Evolutionary conservation across 2,888 invertebrate species (phyloP), one percentile per base, ranked within the genome.

Genomic region (Acrobasis consociella): DNA sequence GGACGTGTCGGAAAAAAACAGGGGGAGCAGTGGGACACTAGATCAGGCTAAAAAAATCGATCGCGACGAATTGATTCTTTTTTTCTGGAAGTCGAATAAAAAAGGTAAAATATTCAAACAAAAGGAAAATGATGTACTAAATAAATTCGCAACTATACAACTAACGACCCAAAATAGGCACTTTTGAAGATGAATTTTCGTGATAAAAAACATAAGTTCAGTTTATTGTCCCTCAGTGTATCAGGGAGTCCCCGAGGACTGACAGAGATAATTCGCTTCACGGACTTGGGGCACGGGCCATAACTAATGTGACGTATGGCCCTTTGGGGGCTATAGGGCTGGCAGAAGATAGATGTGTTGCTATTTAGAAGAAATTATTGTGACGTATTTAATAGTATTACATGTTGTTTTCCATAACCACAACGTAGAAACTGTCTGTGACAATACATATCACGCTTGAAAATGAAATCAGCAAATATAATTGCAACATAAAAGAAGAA

Each of bases 251-350:
- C 64, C 63, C 67, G 68, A 70, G 71, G 76, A 69, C 65, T 67
- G 64, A 60, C 46, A 65, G 71, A 75, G 76, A 80, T 82, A 81
- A 82, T 78, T 81, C 74, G 74, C 77, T 73, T 70, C 74, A 71
- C 68, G 68, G 68, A 71, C 66, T 71, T 68, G 69, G 68, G 70
- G 70, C 72, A 66, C 55, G 72, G 75, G 70, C 77, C 77, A 80
- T 80, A 78, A 74, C 77, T 85, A 84, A 85, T 78, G 82, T 85
- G 82, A 85, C 75, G 82, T 75, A 85, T 77, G 71, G 72, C 72
- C 69, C 83, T 67, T 71, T 49, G 16, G 79, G 74, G 81, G 67
- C 17, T n/a, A 16, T 69, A 81, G 79, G 81, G 83, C 62, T 82
- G 78, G 62, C 60, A 52, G 9, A 13, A 60, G 17, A 56, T 56